Conservation (phyloP, 92 coral and sea anemone species). For the Hydrozoanthus gracilis region DNA sequence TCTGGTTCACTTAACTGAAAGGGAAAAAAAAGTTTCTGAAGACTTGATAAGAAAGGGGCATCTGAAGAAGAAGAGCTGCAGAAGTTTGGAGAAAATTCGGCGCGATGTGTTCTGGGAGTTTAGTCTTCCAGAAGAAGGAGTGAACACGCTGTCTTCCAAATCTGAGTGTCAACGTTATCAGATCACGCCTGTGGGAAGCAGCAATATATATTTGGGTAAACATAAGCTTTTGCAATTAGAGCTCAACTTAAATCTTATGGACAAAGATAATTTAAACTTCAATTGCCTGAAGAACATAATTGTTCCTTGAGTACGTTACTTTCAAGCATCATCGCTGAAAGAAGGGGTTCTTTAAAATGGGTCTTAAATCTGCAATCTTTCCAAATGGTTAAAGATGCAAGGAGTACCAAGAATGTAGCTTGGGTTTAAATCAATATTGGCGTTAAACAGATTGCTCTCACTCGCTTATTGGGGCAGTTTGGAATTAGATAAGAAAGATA, state of each 20-base stretch:
- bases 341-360: too few relatives aligned
- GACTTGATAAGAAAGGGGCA: constrained; percentile 56
- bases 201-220: constrained; percentile 2
- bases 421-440: too few relatives aligned
- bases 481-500: too few relatives aligned
- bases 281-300: neutral
- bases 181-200: constrained; percentile 33
- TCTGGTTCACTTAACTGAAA: constrained; percentile 63
- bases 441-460: too few relatives aligned
- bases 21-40: constrained; percentile 58
- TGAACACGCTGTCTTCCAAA: constrained; percentile 33
- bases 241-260: neutral
- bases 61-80: constrained; percentile 53
- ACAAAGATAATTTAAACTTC: constrained; percentile 30
- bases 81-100: constrained; percentile 53
- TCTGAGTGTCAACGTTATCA: constrained; percentile 53
- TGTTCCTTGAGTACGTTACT: neutral
- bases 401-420: too few relatives aligned
- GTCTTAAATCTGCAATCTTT: neutral
- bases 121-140: constrained; percentile 27
- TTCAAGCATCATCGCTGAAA: too few relatives aligned
- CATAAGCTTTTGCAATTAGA: neutral
- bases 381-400: too few relatives aligned
- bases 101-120: constrained; percentile 58
- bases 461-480: too few relatives aligned